These are phyloP conservation scores for Lycocerus yunnanus DNA, from an alignment of 2,888 invertebrate species.

Conservation along the genomic window DNA sequence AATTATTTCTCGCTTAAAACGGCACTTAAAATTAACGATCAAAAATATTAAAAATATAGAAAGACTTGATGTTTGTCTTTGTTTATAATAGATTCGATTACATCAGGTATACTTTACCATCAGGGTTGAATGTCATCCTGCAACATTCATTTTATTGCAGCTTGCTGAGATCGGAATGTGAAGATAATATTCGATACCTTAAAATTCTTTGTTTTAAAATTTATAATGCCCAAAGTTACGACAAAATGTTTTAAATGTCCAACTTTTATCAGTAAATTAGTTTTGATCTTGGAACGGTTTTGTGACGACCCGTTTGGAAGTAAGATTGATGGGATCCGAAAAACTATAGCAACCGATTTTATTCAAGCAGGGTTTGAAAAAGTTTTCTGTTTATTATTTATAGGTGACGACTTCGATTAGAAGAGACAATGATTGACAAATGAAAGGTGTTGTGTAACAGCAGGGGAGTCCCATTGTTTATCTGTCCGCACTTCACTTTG, in stretches of 20 bases:
- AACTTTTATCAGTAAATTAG: not conserved
- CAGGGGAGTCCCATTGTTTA: conserved; percentile 46
- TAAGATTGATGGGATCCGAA: not conserved
- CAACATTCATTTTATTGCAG: conserved; percentile 17
- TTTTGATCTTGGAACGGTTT: not conserved
- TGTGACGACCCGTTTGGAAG: not conserved
- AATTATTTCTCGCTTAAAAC: not conserved
- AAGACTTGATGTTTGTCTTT: conserved; percentile 9
- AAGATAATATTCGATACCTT: conserved; percentile 54
- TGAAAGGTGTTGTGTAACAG: conserved; percentile 49
- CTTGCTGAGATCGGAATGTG: conserved; percentile 52
- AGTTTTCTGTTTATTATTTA: not conserved
- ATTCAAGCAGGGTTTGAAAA: not conserved
- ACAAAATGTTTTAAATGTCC: conserved; percentile 6
- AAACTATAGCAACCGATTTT: not conserved
- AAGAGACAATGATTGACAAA: conserved; percentile 44
- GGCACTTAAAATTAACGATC: not conserved
- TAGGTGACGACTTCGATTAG: conserved; percentile 18
- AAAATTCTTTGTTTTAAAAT: conserved; percentile 52
- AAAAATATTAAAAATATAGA: not conserved
- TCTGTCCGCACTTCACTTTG: conserved; percentile 44
- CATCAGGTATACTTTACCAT: conserved; percentile 18
- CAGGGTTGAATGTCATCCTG: conserved; percentile 51
- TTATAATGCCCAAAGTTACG: conserved; percentile 23
- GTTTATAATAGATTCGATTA: conserved; percentile 22